Base-by-base conservation (phyloP, 1,140 invertebrate species). In the Papilio dardanus region DNA sequence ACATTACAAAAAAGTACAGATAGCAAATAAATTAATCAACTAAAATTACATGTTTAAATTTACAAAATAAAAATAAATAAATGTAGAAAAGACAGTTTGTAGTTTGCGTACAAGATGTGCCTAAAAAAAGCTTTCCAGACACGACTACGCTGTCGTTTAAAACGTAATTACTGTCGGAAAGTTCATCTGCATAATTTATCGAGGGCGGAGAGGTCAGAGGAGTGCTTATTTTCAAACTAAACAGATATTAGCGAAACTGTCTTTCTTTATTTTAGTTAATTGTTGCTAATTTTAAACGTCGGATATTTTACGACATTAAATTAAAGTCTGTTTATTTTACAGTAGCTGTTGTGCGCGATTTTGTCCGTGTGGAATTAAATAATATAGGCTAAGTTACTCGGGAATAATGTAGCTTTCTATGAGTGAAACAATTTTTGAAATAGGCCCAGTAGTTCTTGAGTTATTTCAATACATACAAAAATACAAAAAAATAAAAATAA, bases 181-280 rank as follows among this genome's bases (percentile, higher is more conserved):
- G 54, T 58, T 28, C 54, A 58, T 58, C 54, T 58, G 54, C 54
- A 58, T 58, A 58, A 58, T 58, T 58, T 58, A 58, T 58, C 14
- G 12, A 24, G 24, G 50, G 1, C 50, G 10, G 54, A 62, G 24
- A 62, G 54, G 54, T 28, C 54, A 5, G 54, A 12, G 24, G 10
- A 30, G 24, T 28, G 24, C 30, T 62, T 62, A 62, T 62, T 62
- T 62, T 62, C 12, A 62, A 62, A 62, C 24, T 58, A 58, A 58
- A 54, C 21, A 28, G 8, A 24, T 54, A 54, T 62, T 62, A 62
- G 24, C 10, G 10, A 10, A 30, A 62, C 3, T 14, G 54, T 62
- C 54, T 3, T 62, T 16, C 10, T 62, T 62, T 28, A 62, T 12
- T 62, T 28, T 12, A 62, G 10, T 58, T 58, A 28, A 14, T 28